phyloP scores from a whole-genome alignment of 2,113 vertebrate genomes.

The Puma concolor region DNA sequence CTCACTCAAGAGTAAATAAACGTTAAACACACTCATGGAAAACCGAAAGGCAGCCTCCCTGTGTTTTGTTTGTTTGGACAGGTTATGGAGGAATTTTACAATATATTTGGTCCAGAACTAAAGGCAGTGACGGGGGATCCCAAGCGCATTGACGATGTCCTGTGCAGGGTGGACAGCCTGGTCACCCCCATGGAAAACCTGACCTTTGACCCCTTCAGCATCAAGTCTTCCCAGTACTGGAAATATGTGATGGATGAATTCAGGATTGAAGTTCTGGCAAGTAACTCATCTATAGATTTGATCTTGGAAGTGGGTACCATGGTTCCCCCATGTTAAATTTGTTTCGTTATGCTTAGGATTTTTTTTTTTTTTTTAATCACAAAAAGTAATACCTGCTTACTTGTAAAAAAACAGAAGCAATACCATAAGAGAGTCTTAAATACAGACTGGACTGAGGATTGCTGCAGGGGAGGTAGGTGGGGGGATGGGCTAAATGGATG shows the following conservation, averaged over 20 bases:
- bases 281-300: not conserved
- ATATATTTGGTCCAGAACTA: constrained; percentile 92
- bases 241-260: constrained; percentile 91
- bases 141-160: constrained; percentile 88
- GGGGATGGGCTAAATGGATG: no score
- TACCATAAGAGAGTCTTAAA: no score
- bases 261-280: constrained; percentile 88
- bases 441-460: no score
- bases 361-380: not conserved
- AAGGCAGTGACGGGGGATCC: constrained; percentile 91
- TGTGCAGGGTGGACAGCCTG: constrained; percentile 88
- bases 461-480: no score
- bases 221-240: constrained; percentile 87
- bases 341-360: not conserved
- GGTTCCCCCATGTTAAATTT: not conserved
- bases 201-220: constrained; percentile 91
- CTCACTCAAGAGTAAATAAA: no score
- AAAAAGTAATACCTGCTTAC: not conserved
- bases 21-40: not conserved
- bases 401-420: not conserved
- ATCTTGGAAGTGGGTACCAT: rapidly evolving
- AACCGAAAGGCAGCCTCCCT: not conserved
- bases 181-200: constrained; percentile 89
- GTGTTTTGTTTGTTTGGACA: constrained; percentile 67
- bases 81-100: constrained; percentile 93